phyloP scores from a whole-genome alignment of 2,113 vertebrate species.

The Scolopax mira region DNA sequence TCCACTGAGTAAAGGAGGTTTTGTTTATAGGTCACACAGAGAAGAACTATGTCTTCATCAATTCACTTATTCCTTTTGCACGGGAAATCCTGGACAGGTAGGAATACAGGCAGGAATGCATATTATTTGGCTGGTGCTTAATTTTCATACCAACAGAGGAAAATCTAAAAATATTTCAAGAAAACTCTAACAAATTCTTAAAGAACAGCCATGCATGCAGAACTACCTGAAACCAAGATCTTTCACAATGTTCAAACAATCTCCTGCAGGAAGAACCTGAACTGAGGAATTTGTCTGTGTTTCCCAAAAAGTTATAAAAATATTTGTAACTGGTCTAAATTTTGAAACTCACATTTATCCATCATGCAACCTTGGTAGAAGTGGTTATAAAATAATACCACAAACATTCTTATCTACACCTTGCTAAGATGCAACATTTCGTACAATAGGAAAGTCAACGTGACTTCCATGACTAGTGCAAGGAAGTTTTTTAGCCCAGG shows the following conservation, averaged over 20 bases:
- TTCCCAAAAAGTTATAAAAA: not conserved
- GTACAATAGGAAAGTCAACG: not conserved
- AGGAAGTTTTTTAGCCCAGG: not conserved
- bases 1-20: not conserved
- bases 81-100: not conserved
- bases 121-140: not conserved
- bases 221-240: not conserved
- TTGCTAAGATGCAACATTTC: not conserved
- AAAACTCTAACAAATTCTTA: not conserved
- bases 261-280: not conserved
- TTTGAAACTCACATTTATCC: not conserved
- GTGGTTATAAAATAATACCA: not conserved
- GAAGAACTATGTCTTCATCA: not conserved
- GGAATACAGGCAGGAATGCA: not conserved
- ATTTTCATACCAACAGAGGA: not conserved
- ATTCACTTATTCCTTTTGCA: not conserved
- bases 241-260: not conserved
- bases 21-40: not conserved
- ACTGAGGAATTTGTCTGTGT: not conserved
- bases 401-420: not conserved
- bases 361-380: not conserved
- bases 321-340: not conserved
- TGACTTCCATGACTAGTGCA: not conserved
- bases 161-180: not conserved
- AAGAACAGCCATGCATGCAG: not conserved